Conservation (phyloP, 2,888 invertebrate genomes). For the Caenorhabditis sp. region DNA sequence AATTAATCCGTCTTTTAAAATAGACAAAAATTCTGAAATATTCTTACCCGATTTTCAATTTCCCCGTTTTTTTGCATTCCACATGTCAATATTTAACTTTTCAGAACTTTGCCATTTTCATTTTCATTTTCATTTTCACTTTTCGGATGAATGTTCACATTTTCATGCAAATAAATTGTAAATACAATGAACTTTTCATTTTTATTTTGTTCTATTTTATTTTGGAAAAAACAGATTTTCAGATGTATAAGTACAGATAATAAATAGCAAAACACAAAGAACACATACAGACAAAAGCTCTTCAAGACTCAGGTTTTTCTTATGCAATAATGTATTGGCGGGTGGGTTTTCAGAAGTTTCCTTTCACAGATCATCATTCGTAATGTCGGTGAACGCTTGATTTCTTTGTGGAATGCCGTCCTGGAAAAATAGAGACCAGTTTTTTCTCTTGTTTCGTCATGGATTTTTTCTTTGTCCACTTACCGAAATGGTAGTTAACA, state of each 20-base stretch:
- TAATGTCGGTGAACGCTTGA: slow-evolving; percentile 91
- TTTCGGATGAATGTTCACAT: neutral
- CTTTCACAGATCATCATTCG: slow-evolving; percentile 89
- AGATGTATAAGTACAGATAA: neutral
- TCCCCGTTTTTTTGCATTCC: neutral
- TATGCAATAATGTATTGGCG: too few species aligned
- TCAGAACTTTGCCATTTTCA: slow-evolving; percentile 30
- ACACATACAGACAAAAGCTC: slow-evolving; percentile 10
- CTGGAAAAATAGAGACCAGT: slow-evolving; percentile 48
- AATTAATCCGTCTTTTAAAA: neutral
- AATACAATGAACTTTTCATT: slow-evolving; percentile 11
- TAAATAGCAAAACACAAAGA: neutral
- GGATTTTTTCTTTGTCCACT: slow-evolving; percentile 19
- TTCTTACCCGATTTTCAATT: neutral
- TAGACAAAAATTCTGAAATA: slow-evolving; percentile 23
- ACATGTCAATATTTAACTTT: slow-evolving; percentile 38
- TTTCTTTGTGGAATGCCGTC: slow-evolving; percentile 76
- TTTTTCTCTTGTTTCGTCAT: neutral
- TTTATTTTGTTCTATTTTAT: neutral
- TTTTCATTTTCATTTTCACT: slow-evolving; percentile 1
- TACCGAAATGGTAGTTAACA: slow-evolving; percentile 79
- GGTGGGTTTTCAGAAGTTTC: too few species aligned
- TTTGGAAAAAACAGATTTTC: neutral
- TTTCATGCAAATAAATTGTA: slow-evolving; percentile 23
- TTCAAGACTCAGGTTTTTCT: neutral